Base-by-base conservation (phyloP, 2,888 invertebrate genomes). In the Polylopha cassiicola region DNA sequence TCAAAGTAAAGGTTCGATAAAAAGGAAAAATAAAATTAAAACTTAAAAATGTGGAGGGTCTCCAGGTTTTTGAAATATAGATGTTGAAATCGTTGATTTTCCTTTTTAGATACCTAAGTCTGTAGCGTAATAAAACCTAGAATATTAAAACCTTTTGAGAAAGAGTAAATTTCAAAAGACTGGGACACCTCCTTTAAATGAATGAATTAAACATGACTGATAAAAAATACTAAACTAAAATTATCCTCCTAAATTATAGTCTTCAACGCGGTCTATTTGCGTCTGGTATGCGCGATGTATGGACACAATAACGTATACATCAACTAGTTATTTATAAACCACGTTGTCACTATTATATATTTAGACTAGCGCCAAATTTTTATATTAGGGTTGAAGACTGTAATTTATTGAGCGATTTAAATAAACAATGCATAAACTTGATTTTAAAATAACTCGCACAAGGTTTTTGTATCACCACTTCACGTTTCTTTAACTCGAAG, bases 1-100 rank as follows among this genome's bases (percentile, higher is more conserved):
- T 87, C 74, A 89, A 87, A 87, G 81, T 84, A 79, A 90, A 90
- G 90, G 90, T 90, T 90, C 88, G 90, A 81, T 87, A 73, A 84
- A 76, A 71, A 65, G 66, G 65, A 68, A 46, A 51, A 52, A 54
- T 73, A 75, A 82, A 80, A 67, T 51, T 61, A 67, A 58, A 67
- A 46, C 33, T 45, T 58, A 53, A 73, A 72, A 53, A 7, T 28
- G 48, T 23, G 55, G 56, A 60, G 55, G 48, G 17, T 51, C 55
- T 63, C 49, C 61, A 65, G 53, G 47, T 58, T 76, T 61, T 75
- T 61, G 55, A 65, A 75, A 69, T 57, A 22, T 8, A 23, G 13
- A 24, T 20, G 10, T 11, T 30, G 33, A 37, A 9, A 30, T 9
- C n/a, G n/a, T n/a, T n/a, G n/a, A n/a, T n/a, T n/a, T n/a, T n/a